phyloP scores from a whole-genome alignment of 2,797 vertebrate species.

The Channallabes apus region DNA sequence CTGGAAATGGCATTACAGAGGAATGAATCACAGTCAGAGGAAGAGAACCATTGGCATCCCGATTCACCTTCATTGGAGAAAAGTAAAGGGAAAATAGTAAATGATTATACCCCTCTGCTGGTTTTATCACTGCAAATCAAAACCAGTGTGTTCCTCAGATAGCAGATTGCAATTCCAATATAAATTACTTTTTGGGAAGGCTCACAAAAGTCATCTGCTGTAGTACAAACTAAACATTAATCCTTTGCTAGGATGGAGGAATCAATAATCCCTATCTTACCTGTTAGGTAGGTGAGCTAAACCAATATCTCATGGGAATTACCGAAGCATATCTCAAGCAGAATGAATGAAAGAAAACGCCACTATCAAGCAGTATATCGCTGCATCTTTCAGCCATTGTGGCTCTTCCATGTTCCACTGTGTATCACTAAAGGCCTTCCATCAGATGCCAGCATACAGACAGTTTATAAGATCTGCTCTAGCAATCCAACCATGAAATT shows the following conservation, averaged over 20 bases:
- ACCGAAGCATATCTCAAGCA: constrained; percentile 50
- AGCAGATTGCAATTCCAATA: not conserved
- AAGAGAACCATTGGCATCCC: not conserved
- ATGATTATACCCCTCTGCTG: not conserved
- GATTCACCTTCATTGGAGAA: not conserved
- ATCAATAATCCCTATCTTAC: constrained; percentile 63
- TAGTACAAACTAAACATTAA: constrained; percentile 29
- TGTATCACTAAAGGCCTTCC: constrained; percentile 46
- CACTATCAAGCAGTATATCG: constrained; percentile 42
- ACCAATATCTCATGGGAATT: constrained; percentile 62
- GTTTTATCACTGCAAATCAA: not conserved
- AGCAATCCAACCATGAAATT: constrained; percentile 50
- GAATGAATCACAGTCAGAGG: constrained; percentile 34
- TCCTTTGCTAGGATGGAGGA: constrained; percentile 52
- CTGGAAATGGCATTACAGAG: constrained; percentile 52
- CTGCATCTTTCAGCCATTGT: constrained; percentile 12
- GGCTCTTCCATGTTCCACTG: constrained; percentile 29
- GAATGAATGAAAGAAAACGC: constrained; percentile 31
- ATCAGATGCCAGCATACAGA: constrained; percentile 54
- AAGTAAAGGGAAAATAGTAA: not conserved
- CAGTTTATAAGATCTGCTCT: constrained; percentile 50
- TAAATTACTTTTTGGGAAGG: constrained; percentile 3
- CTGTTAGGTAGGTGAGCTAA: constrained; percentile 66
- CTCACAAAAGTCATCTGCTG: constrained; percentile 29
- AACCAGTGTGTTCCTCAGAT: not conserved